phyloP scores from a whole-genome alignment of 2,113 vertebrate species.

The Camarhynchus parvulus region DNA sequence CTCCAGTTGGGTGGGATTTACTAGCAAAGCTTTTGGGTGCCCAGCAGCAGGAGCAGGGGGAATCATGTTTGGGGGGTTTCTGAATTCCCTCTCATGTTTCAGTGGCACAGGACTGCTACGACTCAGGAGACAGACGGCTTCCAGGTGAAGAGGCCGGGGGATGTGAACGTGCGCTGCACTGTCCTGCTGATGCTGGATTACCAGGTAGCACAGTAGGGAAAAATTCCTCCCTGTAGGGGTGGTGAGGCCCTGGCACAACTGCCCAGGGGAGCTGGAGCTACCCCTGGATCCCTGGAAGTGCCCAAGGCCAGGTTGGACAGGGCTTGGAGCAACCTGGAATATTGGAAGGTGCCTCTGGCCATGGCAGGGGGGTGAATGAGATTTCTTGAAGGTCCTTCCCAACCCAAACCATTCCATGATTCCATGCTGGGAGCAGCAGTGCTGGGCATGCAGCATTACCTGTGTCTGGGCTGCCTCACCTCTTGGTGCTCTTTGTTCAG shows the following conservation, averaged over 20 bases:
- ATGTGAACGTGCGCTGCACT: constrained; percentile 96
- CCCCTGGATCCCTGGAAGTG: neutral
- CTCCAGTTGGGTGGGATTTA: neutral
- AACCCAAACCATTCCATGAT: neutral
- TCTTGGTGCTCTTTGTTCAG: constrained; percentile 18
- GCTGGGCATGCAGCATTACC: accelerated
- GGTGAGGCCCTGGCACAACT: neutral
- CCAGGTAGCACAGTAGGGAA: constrained; percentile 76
- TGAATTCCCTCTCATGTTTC: neutral
- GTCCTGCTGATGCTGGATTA: constrained; percentile 99
- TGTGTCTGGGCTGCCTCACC: neutral
- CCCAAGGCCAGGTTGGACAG: accelerated
- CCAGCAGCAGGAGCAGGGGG: neutral
- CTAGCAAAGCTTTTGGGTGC: neutral
- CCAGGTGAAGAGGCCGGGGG: constrained; percentile 98
- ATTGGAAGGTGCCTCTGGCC: neutral
- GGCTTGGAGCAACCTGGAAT: accelerated
- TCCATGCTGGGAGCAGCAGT: neutral
- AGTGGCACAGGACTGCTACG: constrained; percentile 99
- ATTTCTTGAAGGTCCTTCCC: neutral
- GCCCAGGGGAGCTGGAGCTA: neutral
- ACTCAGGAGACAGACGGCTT: constrained; percentile 99
- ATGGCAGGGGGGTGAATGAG: neutral
- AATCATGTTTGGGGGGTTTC: neutral
- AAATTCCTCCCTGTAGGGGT: accelerated